Percentiles rank a stretch among this genome's conserved stretches.
Conservation (phyloP, 1,140 invertebrate genomes). For the Ceratosolen solmsi region DNA sequence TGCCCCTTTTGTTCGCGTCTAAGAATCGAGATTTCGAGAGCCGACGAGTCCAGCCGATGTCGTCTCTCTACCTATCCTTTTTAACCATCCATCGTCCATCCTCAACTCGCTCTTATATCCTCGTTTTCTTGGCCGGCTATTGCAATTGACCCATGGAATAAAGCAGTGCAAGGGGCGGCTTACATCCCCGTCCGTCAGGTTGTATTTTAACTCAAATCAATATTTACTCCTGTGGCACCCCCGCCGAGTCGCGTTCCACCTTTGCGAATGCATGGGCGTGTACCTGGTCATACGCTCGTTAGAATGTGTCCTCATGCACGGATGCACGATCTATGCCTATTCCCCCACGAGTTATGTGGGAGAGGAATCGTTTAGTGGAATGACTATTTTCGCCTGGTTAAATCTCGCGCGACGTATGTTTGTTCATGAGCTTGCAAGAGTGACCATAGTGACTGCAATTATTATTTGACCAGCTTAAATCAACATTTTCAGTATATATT, state of each 20-base stretch:
- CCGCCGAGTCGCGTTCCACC: neutral
- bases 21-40: constrained; percentile 26
- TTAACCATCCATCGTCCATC: neutral
- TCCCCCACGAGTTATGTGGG: neutral
- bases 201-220: constrained; percentile 35
- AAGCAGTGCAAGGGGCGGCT: neutral
- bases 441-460: neutral
- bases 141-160: neutral
- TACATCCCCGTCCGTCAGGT: neutral
- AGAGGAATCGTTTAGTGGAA: constrained; percentile 25
- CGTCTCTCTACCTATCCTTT: neutral
- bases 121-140: neutral
- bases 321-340: neutral
- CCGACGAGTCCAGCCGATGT: neutral
- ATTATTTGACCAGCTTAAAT: constrained; percentile 11
- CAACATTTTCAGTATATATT: constrained; percentile 35
- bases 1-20: constrained; percentile 16
- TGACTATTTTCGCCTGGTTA: constrained; percentile 48
- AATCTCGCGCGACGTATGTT: neutral
- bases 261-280: neutral
- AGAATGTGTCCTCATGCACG: neutral
- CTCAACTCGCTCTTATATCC: neutral
- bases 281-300: neutral
- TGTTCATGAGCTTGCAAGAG: neutral
- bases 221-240: constrained; percentile 29